Conservation (phyloP, 2,113 vertebrate genomes). For the Isichthys henryi region DNA sequence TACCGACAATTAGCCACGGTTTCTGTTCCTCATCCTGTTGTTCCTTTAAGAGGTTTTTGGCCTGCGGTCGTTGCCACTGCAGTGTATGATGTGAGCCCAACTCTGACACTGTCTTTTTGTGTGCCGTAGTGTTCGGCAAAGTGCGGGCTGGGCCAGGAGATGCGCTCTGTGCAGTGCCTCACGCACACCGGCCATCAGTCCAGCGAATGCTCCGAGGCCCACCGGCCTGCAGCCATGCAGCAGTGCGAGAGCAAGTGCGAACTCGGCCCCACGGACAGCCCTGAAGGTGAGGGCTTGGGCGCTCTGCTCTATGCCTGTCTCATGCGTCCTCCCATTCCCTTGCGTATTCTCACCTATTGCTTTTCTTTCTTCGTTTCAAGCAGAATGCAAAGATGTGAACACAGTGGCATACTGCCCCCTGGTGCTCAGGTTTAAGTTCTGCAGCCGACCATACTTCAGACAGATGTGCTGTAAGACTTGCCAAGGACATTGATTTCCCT, state of each 20-base stretch:
- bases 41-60: neutral
- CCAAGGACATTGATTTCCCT: conserved; percentile 77
- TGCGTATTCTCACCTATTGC: conserved; percentile 1
- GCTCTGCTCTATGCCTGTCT: neutral
- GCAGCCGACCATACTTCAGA: conserved; percentile 94
- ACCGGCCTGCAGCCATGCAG: conserved; percentile 72
- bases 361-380: conserved; percentile 21
- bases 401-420: conserved; percentile 98
- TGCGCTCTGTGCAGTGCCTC: conserved; percentile 81
- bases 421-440: conserved; percentile 98
- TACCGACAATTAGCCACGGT: neutral
- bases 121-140: conserved; percentile 76
- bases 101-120: neutral
- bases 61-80: neutral
- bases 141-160: conserved; percentile 85
- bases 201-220: conserved; percentile 72
- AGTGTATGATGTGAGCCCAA: neutral
- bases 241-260: conserved; percentile 92
- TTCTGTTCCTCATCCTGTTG: no score
- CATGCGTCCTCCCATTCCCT: neutral
- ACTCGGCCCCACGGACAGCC: conserved; percentile 71
- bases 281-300: conserved; percentile 72
- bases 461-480: conserved; percentile 99
- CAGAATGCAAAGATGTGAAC: conserved; percentile 99
- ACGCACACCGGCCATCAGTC: conserved; percentile 75